A percentile compares a stretch with the other conserved stretches of the same genome.
These are phyloP conservation scores for Drosophila pegasa DNA, from an alignment of 2,888 invertebrate species.

Conservation along the genomic window DNA sequence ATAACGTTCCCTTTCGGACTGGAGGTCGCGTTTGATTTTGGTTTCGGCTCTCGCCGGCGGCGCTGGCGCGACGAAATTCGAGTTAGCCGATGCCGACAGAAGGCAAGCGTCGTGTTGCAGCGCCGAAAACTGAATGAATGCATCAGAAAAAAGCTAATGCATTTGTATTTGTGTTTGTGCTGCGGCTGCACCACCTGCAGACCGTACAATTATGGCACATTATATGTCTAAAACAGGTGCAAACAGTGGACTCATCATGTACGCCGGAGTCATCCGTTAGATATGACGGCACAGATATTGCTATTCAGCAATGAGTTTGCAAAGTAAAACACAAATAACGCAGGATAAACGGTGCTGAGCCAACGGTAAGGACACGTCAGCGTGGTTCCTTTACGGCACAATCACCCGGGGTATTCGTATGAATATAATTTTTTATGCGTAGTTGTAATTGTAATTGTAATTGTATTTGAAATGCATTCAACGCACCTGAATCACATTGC, in stretches of 20 bases:
- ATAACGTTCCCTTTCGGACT: conserved; percentile 17
- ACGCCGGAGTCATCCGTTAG: conserved; percentile 30
- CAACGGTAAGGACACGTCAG: conserved; percentile 74
- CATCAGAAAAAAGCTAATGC: conserved; percentile 47
- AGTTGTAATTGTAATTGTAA: conserved; percentile 29
- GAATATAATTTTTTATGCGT: conserved; percentile 42
- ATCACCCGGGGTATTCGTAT: conserved; percentile 3
- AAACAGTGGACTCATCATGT: conserved; percentile 12
- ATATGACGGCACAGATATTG: conserved; percentile 45
- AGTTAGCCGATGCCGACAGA: conserved; percentile 25
- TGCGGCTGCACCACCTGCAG: conserved; percentile 17
- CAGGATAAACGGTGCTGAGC: conserved; percentile 17
- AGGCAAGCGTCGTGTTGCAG: conserved; percentile 55
- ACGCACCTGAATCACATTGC: not conserved
- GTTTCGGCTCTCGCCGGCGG: conserved; percentile 12
- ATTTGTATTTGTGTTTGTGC: not conserved
- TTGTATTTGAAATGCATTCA: conserved; percentile 16
- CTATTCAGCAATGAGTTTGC: not conserved
- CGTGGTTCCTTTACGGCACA: conserved; percentile 18
- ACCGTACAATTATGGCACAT: conserved; percentile 52
- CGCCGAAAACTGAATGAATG: conserved; percentile 69
- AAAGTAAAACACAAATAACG: conserved; percentile 25
- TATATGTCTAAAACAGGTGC: conserved; percentile 23
- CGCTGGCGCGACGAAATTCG: conserved; percentile 60
- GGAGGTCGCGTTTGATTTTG: conserved; percentile 26